These are phyloP conservation scores for Halichoeres trimaculatus DNA, from an alignment of 2,113 vertebrate genomes.

Conservation along the genomic window DNA sequence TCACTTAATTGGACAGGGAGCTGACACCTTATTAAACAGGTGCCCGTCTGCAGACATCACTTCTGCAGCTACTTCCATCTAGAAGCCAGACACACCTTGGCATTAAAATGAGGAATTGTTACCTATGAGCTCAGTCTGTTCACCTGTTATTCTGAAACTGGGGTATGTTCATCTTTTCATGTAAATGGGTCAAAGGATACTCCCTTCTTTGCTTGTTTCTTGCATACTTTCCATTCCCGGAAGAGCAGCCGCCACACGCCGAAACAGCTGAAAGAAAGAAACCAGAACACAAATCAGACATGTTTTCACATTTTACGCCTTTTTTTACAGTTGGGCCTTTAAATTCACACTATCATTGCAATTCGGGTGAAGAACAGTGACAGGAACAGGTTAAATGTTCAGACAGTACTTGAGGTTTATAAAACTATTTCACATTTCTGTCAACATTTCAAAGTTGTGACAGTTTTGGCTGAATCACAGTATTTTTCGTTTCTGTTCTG, in stretches of 20 bases:
- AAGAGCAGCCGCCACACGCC: slow-evolving; percentile 91
- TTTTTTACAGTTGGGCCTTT: neutral
- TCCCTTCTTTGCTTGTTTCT: slow-evolving; percentile 93
- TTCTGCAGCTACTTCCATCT: slow-evolving; percentile 4
- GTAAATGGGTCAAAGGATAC: slow-evolving; percentile 87
- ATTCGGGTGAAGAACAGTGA: neutral
- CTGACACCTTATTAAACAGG: slow-evolving; percentile 18
- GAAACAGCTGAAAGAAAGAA: slow-evolving; percentile 85
- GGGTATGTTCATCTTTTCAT: neutral
- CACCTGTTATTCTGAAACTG: neutral
- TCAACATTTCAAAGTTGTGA: too few relatives aligned
- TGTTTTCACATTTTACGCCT: too few relatives aligned
- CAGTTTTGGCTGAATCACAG: too few relatives aligned
- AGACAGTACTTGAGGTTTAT: neutral
- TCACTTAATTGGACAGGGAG: slow-evolving; percentile 37
- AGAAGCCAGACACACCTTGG: neutral
- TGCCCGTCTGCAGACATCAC: neutral
- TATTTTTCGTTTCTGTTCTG: too few relatives aligned
- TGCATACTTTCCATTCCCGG: slow-evolving; percentile 94
- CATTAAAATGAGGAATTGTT: slow-evolving; percentile 3
- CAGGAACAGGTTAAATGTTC: neutral
- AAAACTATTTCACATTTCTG: neutral
- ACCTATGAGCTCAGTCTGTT: neutral
- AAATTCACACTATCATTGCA: neutral
- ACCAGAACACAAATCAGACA: neutral